Evolutionary conservation across 2,888 invertebrate genomes (phyloP).

Genomic region (Alviniconcha strummeri): DNA sequence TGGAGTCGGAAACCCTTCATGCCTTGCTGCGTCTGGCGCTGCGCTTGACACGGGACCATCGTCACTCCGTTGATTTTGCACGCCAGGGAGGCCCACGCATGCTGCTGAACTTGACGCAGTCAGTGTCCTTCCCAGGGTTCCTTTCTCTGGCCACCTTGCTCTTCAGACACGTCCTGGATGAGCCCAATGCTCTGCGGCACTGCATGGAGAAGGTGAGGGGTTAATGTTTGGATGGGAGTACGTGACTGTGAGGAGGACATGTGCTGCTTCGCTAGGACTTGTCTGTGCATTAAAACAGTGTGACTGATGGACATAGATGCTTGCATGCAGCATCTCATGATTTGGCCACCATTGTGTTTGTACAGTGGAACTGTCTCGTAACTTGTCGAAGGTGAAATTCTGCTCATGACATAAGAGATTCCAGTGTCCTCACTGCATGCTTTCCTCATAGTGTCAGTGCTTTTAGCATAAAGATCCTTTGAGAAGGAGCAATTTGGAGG

Average conservation of each 20-base stretch:
- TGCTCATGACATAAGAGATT: too few relatives aligned
- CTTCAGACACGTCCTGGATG: constrained; percentile 87
- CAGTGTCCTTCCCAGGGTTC: constrained; percentile 84
- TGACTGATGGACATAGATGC: too few relatives aligned
- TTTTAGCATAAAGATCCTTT: too few relatives aligned
- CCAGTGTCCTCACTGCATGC: too few relatives aligned
- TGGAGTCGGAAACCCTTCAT: constrained; percentile 86
- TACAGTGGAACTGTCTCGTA: too few relatives aligned
- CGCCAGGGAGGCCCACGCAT: constrained; percentile 83
- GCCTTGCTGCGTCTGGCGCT: constrained; percentile 85
- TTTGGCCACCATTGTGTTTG: too few relatives aligned
- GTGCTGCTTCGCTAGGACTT: too few relatives aligned
- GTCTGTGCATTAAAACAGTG: too few relatives aligned
- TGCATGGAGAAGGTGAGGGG: constrained; percentile 84
- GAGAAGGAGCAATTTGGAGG: too few relatives aligned
- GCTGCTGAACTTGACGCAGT: constrained; percentile 83
- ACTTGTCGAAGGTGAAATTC: too few relatives aligned
- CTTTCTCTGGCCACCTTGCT: constrained; percentile 84
- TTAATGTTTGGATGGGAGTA: background rate
- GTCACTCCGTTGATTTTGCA: constrained; percentile 84
- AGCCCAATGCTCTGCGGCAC: constrained; percentile 81
- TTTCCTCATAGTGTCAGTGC: too few relatives aligned
- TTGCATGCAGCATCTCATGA: background rate
- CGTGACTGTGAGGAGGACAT: too few relatives aligned
- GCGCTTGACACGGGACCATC: constrained; percentile 83